A percentile compares a stretch with the other conserved stretches of the same genome.
phyloP scores from a whole-genome alignment of 2,797 vertebrate species.

The Macropus fuliginosus region DNA sequence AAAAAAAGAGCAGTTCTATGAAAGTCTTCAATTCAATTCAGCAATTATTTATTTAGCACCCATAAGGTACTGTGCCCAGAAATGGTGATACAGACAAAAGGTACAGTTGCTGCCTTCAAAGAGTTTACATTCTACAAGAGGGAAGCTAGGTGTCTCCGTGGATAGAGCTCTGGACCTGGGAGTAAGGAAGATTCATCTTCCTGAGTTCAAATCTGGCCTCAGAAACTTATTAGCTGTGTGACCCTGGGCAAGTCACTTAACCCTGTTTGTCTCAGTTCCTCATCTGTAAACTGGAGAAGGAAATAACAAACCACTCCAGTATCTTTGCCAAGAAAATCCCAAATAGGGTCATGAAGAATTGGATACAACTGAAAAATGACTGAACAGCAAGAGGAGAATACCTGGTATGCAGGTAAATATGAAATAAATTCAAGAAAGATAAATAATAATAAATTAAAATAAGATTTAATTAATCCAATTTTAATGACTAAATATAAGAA shows the following conservation, averaged over 20 bases:
- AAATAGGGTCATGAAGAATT: background rate
- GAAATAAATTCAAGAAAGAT: background rate
- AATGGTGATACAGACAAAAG: background rate
- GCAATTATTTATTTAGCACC: background rate
- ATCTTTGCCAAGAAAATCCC: background rate
- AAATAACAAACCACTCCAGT: background rate
- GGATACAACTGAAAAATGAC: background rate
- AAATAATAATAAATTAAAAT: background rate
- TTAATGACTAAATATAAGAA: background rate
- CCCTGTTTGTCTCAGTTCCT: background rate
- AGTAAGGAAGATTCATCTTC: background rate
- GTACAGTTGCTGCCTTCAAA: background rate
- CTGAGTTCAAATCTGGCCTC: background rate
- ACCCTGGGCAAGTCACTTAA: background rate
- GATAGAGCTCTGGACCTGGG: background rate
- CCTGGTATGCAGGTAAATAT: background rate
- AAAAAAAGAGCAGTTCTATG: background rate
- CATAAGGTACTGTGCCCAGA: background rate
- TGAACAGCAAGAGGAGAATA: background rate
- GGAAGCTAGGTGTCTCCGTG: background rate
- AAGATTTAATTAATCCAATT: background rate
- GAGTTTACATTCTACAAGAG: background rate
- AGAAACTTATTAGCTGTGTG: background rate
- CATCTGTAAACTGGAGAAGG: background rate
- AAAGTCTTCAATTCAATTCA: background rate